A percentile compares a stretch with the other conserved stretches of the same genome.
These are phyloP conservation scores for Chitala chitala DNA, from an alignment of 2,113 vertebrate species.

Conservation along the genomic window DNA sequence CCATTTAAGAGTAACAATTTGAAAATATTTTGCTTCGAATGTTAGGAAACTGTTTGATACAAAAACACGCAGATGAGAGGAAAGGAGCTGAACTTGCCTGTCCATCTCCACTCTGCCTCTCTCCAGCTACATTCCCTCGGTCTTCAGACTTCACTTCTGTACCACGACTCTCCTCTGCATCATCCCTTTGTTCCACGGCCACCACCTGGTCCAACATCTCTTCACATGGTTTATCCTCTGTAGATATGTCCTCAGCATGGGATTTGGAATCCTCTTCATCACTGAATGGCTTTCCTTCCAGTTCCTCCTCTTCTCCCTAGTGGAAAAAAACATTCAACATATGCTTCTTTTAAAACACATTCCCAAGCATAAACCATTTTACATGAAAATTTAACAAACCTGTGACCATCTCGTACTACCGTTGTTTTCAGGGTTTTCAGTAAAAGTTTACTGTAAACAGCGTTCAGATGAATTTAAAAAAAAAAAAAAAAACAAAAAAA, in stretches of 20 bases:
- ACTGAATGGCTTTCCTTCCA: conserved; percentile 7
- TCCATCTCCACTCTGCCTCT: conserved; percentile 92
- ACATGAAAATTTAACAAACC: too few species aligned
- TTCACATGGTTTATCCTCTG: conserved; percentile 16
- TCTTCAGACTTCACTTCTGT: conserved; percentile 69
- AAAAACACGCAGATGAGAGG: not conserved
- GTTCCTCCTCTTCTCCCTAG: conserved; percentile 15
- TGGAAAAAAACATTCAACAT: not conserved
- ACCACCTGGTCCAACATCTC: conserved; percentile 50
- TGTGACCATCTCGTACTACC: not conserved
- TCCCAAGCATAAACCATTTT: too few species aligned
- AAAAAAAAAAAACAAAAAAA: too few species aligned
- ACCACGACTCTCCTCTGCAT: conserved; percentile 29
- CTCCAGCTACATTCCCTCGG: conserved; percentile 77
- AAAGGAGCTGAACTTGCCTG: conserved; percentile 67
- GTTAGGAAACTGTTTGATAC: too few species aligned
- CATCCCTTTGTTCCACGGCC: conserved; percentile 52
- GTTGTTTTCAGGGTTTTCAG: too few species aligned
- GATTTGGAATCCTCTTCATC: conserved; percentile 49
- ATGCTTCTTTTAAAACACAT: too few species aligned
- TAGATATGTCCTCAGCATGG: not conserved
- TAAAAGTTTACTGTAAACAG: too few species aligned
- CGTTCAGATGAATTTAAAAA: too few species aligned
- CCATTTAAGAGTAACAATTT: not conserved
- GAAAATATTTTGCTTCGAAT: not conserved